These are phyloP conservation scores for Bothrops jararaca DNA, from an alignment of 2,113 vertebrate species.

Conservation along the genomic window DNA sequence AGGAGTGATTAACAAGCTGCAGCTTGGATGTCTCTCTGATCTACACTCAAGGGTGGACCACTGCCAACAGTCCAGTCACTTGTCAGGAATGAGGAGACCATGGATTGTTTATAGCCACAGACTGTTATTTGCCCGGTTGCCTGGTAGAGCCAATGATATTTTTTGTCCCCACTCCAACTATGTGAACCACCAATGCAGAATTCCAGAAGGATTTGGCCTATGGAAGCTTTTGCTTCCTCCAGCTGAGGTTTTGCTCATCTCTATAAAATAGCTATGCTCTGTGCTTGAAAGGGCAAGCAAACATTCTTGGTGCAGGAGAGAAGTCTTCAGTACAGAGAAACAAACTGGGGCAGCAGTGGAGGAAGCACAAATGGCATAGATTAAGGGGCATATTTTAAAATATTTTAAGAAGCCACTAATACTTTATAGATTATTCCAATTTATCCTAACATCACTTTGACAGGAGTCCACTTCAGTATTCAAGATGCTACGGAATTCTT, in stretches of 20 bases:
- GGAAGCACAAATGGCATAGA: background rate
- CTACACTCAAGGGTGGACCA: background rate
- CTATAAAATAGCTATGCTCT: background rate
- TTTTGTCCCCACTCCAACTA: constrained; percentile 24
- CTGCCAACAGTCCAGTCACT: background rate
- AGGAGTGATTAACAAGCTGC: background rate
- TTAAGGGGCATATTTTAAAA: background rate
- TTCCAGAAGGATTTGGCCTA: background rate
- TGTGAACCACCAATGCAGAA: background rate
- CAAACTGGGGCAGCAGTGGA: accelerated
- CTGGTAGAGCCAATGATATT: constrained; percentile 13
- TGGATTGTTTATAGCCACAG: background rate
- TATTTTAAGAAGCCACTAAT: background rate
- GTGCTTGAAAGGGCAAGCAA: background rate
- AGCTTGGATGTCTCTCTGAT: background rate
- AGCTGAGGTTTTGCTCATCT: background rate
- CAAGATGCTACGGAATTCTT: background rate
- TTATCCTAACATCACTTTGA: background rate
- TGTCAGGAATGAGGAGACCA: accelerated
- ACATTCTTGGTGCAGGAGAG: background rate
- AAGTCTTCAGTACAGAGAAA: background rate
- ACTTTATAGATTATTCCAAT: background rate
- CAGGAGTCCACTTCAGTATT: background rate
- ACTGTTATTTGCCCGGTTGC: background rate
- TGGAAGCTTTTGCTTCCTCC: background rate